A percentile compares a stretch with the other conserved stretches of the same genome.
phyloP scores from a whole-genome alignment of 2,888 invertebrate genomes.

The Pseudococcus viburni region DNA sequence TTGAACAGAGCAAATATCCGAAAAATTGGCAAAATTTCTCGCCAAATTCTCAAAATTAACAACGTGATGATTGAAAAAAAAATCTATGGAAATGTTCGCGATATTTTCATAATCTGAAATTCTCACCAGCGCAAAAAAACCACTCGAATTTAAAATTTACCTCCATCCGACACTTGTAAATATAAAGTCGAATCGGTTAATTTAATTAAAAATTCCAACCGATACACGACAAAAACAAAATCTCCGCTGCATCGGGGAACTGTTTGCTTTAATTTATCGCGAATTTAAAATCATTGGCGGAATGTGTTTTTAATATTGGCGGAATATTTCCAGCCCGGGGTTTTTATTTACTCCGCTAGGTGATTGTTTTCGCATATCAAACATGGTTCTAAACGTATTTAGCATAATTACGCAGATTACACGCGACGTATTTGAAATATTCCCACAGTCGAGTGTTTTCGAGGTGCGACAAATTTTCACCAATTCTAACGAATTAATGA shows the following conservation, averaged over 20 bases:
- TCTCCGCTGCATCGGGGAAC: background rate
- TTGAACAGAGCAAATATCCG: no score
- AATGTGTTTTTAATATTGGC: conserved; percentile 34
- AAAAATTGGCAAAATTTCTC: no score
- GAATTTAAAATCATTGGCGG: conserved; percentile 28
- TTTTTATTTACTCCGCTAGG: background rate
- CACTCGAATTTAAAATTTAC: background rate
- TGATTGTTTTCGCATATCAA: conserved; percentile 8
- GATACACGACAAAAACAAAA: conserved; percentile 36
- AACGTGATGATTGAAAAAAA: no score
- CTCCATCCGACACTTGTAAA: background rate
- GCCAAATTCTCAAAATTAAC: no score
- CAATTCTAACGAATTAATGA: background rate
- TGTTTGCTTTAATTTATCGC: conserved; percentile 17
- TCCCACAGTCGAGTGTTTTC: no score
- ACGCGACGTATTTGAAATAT: background rate
- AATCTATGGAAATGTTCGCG: no score
- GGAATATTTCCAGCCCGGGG: background rate
- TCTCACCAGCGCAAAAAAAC: background rate
- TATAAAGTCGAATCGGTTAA: background rate
- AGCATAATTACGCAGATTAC: background rate
- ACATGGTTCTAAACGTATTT: background rate
- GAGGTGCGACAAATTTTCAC: background rate
- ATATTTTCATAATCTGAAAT: background rate
- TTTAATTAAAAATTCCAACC: conserved; percentile 28